Evolutionary conservation across 23 tunicate genomes (phyloP), one percentile per base, ranked within the genome.

Genomic region (Diplosoma virens): DNA sequence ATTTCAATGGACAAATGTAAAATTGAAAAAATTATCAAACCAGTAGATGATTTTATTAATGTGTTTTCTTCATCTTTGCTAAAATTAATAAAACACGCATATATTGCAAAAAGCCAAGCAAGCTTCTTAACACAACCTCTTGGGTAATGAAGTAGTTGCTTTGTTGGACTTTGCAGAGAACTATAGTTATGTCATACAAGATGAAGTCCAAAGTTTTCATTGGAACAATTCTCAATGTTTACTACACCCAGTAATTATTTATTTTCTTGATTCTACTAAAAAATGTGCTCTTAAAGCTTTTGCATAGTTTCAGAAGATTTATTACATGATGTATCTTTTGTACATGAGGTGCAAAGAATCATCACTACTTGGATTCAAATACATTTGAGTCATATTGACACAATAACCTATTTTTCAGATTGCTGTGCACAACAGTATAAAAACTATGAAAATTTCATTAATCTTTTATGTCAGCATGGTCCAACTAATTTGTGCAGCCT

Each of bases 161-260:
- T 28, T 67, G 6, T 25, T 67, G 3, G 74, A 67, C 24, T 67
- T 67, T 22, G 26, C 74, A 3, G 52, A 35, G 24, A 67, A 67
- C 23, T 67, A 67, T 22, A 35, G 74, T 37, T 67, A 7, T 22
- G 21, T 67, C 5, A 2, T 67, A 17, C 74, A 67, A 67, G 74
- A 67, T 36, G 52, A 35, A 67, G 74, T 22, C 2, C 74, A 67
- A 35, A 16, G 27, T 3, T 67, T 11, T 37, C 74, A 67, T 37
- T 67, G 74, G 74, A 67, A 67, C 74, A 67, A 67, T 22, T 34
- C 2, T 35, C 74, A 67, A 35, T 67, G 74, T 36, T 34, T 52
- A 34, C 52, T 67, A 2, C 74, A 67, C 28, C 74, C 74, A 18
- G 74, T 22, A 34, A 24, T 67, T 3, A 35, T 67, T 3, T 67